Evolutionary conservation across 2,113 vertebrate species (phyloP).

Genomic region (Erythrocercus mccallii): DNA sequence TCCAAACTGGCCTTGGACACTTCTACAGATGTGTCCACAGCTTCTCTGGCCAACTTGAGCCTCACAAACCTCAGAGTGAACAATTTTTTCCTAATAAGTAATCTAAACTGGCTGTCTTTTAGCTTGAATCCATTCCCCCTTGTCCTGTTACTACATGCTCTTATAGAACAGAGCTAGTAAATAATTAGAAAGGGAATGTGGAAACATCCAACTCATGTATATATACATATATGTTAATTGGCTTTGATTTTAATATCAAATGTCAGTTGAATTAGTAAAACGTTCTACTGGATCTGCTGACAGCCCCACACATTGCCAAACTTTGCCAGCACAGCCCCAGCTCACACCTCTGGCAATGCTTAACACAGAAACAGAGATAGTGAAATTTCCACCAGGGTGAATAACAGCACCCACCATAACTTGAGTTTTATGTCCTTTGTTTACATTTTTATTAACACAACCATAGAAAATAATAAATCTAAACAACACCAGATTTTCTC

Average conservation of each 20-base stretch:
- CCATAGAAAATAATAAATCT: neutral
- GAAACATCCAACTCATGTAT: neutral
- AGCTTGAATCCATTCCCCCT: neutral
- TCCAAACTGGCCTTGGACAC: neutral
- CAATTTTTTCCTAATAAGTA: neutral
- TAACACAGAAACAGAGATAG: neutral
- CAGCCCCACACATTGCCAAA: neutral
- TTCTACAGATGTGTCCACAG: neutral
- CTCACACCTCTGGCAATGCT: neutral
- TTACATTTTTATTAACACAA: neutral
- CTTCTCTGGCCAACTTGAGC: neutral
- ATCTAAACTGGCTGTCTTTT: neutral
- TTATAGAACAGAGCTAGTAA: neutral
- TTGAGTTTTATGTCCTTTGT: fast-evolving
- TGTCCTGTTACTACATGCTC: neutral
- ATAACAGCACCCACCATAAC: neutral
- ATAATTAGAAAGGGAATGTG: neutral
- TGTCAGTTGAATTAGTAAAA: neutral
- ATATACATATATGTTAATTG: neutral
- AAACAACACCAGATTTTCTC: neutral
- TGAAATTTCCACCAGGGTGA: neutral
- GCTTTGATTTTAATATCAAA: neutral
- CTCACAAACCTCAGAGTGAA: neutral
- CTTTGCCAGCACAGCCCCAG: neutral
- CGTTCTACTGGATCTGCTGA: neutral